Evolutionary conservation across 2,888 invertebrate genomes (phyloP), one percentile per base, ranked within the genome.

Genomic region (Psococerastis gibbosa): DNA sequence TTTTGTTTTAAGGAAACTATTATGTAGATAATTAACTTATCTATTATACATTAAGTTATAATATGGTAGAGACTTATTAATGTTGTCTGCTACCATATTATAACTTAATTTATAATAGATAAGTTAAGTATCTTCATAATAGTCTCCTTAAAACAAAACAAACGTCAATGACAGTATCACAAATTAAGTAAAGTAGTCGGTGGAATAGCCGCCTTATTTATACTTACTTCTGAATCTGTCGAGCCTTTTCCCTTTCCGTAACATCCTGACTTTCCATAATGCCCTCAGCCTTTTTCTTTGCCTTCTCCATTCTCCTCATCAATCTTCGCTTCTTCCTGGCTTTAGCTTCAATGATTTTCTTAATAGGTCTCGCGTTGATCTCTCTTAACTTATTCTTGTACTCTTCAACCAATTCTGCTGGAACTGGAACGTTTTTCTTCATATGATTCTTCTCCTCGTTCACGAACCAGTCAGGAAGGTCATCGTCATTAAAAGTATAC

Each of bases 291-390:
- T 87, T 89, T 67, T 97, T 97, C 66, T 91, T 85, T 0, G 92
- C 94, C 55, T 82, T 87, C 51, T 91, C 88, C 64, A 97, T 63
- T 58, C 82, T 81, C 56, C 75, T 80, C 46, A 84, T 60, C 49
- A 83, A 78, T 50, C 89, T 80, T 62, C 78, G 80, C 78, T 94
- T 92, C 72, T 97, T 98, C 45, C 98, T 76, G 0, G 92, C 91
- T 64, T 92, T 97, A 0, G 98, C 98, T 66, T 99, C 94, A 52
- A 92, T 75, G 0, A 98, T 85, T 64, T 98, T 98, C 66, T 97
- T 98, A 48, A 97, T 92, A 11, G 98, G 92, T 48, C 92, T 71
- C 0, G 82, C 83, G 62, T 98, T 89, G 32, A 98, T 75, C 51
- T 91, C 94, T 58, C 78, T 71, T 11, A 82, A 63, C 52, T 75